These are phyloP conservation scores for Alviniconcha marisindica DNA, from an alignment of 1,140 invertebrate genomes.

Conservation along the genomic window DNA sequence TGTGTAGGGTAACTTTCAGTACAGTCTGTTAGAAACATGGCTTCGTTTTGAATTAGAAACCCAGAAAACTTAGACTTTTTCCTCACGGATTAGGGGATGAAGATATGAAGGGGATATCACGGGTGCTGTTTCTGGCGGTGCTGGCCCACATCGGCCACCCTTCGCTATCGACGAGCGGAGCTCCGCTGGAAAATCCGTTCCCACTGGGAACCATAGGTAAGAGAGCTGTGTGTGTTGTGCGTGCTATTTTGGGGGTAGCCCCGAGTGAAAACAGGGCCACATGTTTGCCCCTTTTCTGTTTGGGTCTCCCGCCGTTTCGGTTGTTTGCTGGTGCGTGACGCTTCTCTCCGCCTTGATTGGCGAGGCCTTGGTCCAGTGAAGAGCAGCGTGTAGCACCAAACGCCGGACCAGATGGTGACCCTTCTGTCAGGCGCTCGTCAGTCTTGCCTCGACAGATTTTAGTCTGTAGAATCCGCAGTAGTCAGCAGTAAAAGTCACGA, in stretches of 20 bases:
- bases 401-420: conserved; percentile 6
- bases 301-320: neutral
- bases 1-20: conserved; percentile 15
- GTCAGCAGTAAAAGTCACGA: too few relatives aligned
- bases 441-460: too few relatives aligned
- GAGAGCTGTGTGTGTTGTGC: neutral
- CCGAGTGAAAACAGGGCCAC: conserved; percentile 4
- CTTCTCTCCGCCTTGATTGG: neutral
- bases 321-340: neutral
- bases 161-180: conserved; percentile 8
- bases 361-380: neutral
- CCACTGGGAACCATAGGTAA: conserved; percentile 39
- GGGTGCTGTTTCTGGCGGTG: conserved; percentile 23
- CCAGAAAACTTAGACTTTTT: neutral
- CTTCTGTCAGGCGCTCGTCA: neutral
- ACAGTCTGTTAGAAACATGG: conserved; percentile 26
- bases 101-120: conserved; percentile 33
- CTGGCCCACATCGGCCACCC: conserved; percentile 11
- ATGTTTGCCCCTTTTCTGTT: neutral
- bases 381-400: neutral
- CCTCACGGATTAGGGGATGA: conserved; percentile 30
- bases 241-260: conserved; percentile 8
- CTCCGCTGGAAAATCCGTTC: conserved; percentile 38
- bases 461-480: too few relatives aligned
- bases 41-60: conserved; percentile 14